A percentile compares a stretch with the other conserved stretches of the same genome.
phyloP scores from a whole-genome alignment of 2,888 invertebrate genomes.

The Phragmatobia fuliginosa region DNA sequence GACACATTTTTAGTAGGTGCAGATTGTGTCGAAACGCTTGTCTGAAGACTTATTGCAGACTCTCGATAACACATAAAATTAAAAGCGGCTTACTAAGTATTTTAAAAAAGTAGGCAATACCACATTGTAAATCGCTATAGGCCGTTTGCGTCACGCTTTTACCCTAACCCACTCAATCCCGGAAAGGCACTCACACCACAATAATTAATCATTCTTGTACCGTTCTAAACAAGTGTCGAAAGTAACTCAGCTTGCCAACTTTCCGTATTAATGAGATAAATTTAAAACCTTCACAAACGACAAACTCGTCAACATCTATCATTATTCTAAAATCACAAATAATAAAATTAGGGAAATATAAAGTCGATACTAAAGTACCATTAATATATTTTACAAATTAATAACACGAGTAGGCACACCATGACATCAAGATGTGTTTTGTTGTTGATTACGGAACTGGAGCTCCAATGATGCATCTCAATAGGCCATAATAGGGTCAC shows the following conservation, averaged over 20 bases:
- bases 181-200: neutral
- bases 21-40: no score
- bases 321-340: neutral
- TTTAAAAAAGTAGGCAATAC: neutral
- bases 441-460: no score
- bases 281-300: conserved; percentile 7
- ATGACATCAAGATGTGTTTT: no score
- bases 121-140: conserved; percentile 14
- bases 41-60: neutral
- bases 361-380: no score
- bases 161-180: conserved; percentile 12
- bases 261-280: conserved; percentile 38
- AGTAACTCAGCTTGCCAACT: conserved; percentile 46
- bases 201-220: conserved; percentile 45
- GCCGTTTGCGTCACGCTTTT: conserved; percentile 26
- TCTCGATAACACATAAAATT: neutral
- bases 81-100: neutral
- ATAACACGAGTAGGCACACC: no score
- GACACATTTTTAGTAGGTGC: no score
- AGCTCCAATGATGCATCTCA: no score
- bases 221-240: conserved; percentile 35
- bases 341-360: no score
- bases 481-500: no score
- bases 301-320: neutral
- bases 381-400: no score